phyloP scores from a whole-genome alignment of 2,888 invertebrate species.

The Aphodius sticticus region DNA sequence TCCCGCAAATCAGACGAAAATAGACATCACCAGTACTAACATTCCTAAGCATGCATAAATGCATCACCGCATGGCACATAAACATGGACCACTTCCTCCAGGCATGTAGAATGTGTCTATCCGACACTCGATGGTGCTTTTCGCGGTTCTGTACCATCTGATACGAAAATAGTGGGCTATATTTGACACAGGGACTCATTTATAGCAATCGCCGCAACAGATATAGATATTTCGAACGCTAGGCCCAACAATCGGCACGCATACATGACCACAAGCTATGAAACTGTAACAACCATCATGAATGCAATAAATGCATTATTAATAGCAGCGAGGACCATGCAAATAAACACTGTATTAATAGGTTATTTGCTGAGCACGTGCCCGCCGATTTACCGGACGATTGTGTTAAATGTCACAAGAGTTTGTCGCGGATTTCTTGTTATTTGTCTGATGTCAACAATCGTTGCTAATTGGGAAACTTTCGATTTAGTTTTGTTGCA shows the following conservation, averaged over 20 bases:
- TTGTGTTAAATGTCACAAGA: not conserved
- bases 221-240: not conserved
- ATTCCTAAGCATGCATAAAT: not conserved
- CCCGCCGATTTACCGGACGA: not conserved
- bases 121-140: not conserved
- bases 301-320: slow-evolving; percentile 4
- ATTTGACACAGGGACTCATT: not conserved
- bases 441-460: not conserved
- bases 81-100: not conserved
- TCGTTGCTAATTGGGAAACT: not conserved
- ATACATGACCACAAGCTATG: not conserved
- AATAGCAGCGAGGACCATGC: not conserved
- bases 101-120: not conserved
- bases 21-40: not conserved
- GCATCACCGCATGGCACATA: not conserved
- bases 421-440: not conserved
- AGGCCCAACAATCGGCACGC: not conserved
- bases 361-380: not conserved
- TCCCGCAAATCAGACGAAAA: not conserved
- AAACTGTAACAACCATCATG: not conserved
- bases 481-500: too few species aligned
- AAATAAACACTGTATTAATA: not conserved
- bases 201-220: not conserved
- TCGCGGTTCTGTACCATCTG: not conserved
- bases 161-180: not conserved